Conservation (phyloP, 2,113 vertebrate species). For the Nothocercus nigrocapillus region DNA sequence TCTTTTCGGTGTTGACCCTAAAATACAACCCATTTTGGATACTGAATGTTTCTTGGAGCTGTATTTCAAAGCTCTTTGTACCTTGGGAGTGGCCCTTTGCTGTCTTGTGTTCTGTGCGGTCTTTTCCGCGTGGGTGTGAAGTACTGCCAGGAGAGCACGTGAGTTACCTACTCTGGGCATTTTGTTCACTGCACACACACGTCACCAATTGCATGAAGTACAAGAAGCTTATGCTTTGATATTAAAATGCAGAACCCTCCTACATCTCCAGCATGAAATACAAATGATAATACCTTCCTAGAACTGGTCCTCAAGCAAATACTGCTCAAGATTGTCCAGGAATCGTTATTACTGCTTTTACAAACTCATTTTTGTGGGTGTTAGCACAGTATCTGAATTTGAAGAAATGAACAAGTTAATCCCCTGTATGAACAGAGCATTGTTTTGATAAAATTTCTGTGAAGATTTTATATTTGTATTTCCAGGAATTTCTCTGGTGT, state of each 20-base stretch:
- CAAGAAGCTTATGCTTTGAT: neutral
- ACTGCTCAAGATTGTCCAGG: neutral
- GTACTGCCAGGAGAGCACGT: neutral
- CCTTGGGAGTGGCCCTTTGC: accelerated
- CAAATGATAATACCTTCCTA: neutral
- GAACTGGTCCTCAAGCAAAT: neutral
- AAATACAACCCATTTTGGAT: neutral
- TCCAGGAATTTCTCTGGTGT: neutral
- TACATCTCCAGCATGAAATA: neutral
- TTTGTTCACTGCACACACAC: neutral
- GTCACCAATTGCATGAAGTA: neutral
- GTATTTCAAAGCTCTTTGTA: neutral
- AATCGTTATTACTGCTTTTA: neutral
- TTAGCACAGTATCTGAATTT: neutral
- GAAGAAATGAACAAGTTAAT: neutral
- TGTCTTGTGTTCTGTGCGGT: neutral
- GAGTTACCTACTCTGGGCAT: neutral
- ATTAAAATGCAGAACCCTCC: neutral
- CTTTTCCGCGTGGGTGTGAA: neutral
- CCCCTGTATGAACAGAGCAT: neutral
- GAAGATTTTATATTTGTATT: neutral
- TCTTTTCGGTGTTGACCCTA: neutral
- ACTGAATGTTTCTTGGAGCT: neutral
- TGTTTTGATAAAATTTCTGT: neutral
- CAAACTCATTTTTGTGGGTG: neutral